phyloP scores from a whole-genome alignment of 2,888 invertebrate species.

The Calameuta idolon region DNA sequence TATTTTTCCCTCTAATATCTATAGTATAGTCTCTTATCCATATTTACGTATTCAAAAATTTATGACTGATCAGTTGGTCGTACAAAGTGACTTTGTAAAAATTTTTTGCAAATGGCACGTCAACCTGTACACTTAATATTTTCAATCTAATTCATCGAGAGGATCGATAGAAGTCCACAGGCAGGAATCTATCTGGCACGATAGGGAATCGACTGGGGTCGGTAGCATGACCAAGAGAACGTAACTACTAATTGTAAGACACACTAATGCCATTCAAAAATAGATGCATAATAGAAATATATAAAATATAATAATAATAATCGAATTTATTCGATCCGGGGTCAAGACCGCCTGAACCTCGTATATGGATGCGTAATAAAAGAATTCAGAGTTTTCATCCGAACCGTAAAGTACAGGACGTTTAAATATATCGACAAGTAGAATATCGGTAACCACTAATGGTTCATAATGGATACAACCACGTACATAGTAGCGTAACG shows the following conservation, averaged over 20 bases:
- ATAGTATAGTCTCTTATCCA: too few species aligned
- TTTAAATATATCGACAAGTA: too few species aligned
- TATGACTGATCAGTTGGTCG: not conserved
- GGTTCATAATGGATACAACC: slow-evolving; percentile 56
- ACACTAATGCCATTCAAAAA: not conserved
- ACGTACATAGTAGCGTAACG: not conserved
- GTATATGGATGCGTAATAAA: not conserved
- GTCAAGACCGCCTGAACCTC: too few species aligned
- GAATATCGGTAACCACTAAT: slow-evolving; percentile 41
- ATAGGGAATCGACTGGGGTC: not conserved
- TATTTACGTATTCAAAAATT: too few species aligned
- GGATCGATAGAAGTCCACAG: not conserved
- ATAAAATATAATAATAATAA: too few species aligned
- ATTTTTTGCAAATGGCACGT: too few species aligned
- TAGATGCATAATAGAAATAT: not conserved
- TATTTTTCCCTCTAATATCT: too few species aligned
- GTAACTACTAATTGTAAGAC: not conserved
- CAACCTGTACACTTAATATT: not conserved
- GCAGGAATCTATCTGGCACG: not conserved
- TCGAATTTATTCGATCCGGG: too few species aligned
- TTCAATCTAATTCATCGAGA: not conserved
- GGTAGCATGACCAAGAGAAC: not conserved
- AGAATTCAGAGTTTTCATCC: not conserved
- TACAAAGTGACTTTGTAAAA: not conserved
- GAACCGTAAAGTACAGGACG: not conserved